Base-by-base conservation (phyloP, 2,113 vertebrate species). In the Sander vitreus region DNA sequence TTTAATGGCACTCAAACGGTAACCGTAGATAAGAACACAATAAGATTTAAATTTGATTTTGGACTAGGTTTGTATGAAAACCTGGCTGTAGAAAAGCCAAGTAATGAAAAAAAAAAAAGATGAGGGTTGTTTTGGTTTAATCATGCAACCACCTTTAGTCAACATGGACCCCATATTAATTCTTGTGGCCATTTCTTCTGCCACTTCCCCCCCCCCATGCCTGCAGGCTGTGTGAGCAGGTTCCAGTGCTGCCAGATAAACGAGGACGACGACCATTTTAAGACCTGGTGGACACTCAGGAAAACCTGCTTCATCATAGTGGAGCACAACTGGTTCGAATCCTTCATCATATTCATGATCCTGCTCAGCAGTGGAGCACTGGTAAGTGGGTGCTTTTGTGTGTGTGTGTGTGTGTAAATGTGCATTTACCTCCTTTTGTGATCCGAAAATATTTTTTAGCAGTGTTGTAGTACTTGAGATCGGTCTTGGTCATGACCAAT, bases 341-440 rank as follows among this genome's bases (percentile, higher is more conserved):
- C 97, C 83, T 99, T 99, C 95, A 99, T 99, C 92, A 98, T 99
- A 91, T 98, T 99, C 94, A 99, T 99, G 98, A 99, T 99, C 93
- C 97, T 99, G 51, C 96, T 99, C 82, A 99, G 98, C 96, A 99
- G 98, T 6, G 98, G 97, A 23, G 98, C 98, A 3, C 94, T 99
- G 97, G 98, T 99, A 91, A 95, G 96, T 92, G 2, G 6, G 9
- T 16, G 36, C 18, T 57, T 39, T 63, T 67, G 50, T 70, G 14
- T 66, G 21, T 59, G n/a, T n/a, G n/a, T n/a, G n/a, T n/a, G n/a
- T n/a, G n/a, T n/a, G n/a, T n/a, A n/a, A n/a, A 33, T 72, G 45
- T 76, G 30, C 27, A 51, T 36, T 51, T 39, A 15, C 3, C 21
- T 30, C 4, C 10, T 5, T 30, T 25, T 55, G 16, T 51, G 36